Conservation (phyloP, 1,140 invertebrate species). For the Temnothorax curvispinosus region DNA sequence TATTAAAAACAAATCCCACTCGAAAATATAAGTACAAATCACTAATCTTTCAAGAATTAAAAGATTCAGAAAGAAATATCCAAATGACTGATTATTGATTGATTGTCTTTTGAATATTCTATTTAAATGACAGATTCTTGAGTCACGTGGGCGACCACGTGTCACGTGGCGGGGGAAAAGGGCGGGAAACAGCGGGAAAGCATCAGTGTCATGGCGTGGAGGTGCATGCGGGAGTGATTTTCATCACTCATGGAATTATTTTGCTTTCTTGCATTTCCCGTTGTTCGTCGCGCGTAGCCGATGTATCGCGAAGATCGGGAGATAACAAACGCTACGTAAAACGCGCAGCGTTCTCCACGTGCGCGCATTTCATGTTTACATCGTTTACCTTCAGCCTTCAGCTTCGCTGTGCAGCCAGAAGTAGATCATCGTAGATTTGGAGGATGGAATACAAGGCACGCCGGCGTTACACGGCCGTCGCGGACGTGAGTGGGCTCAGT, state of each 20-base stretch:
- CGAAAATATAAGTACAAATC: not conserved
- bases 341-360: not conserved
- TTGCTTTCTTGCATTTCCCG: no score
- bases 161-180: not conserved
- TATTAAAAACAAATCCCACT: not conserved
- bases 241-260: not conserved
- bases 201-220: not conserved
- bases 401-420: not conserved
- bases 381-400: not conserved
- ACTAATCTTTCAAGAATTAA: not conserved
- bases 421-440: not conserved
- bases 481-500: not conserved
- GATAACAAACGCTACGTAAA: not conserved
- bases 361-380: not conserved
- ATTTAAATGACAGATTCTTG: not conserved
- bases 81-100: not conserved
- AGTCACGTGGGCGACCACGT: not conserved
- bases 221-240: not conserved
- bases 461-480: conserved; percentile 7
- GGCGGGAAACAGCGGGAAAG: conserved; percentile 31
- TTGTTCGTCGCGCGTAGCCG: not conserved
- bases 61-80: not conserved
- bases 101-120: not conserved
- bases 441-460: conserved; percentile 63
- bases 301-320: not conserved